Conservation (phyloP, 1,140 invertebrate genomes). For the Coenobita brevimanus region DNA sequence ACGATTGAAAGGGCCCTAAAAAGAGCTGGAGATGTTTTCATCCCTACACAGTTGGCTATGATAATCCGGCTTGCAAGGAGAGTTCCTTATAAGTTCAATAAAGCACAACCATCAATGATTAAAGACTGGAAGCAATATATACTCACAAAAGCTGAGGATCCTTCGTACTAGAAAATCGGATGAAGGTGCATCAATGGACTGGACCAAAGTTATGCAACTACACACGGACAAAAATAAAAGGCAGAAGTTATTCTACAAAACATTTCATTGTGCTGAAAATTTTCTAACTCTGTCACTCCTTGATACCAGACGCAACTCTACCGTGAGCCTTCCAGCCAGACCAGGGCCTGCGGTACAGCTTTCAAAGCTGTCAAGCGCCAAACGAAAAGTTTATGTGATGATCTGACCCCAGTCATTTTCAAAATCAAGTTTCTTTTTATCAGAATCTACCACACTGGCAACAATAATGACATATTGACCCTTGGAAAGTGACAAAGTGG, state of each 20-base stretch:
- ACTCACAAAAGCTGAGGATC: constrained; percentile 27
- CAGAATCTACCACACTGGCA: constrained; percentile 24
- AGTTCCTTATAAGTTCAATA: constrained; percentile 31
- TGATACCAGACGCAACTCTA: constrained; percentile 6
- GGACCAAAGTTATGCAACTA: constrained; percentile 39
- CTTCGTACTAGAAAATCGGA: not conserved
- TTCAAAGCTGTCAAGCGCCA: constrained; percentile 14
- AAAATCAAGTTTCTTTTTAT: constrained; percentile 3
- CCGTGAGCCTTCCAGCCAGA: not conserved
- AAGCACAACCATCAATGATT: constrained; percentile 30
- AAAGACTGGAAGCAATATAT: constrained; percentile 29
- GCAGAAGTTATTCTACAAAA: constrained; percentile 26
- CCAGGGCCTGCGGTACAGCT: constrained; percentile 11
- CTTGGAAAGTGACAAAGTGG: constrained; percentile 4
- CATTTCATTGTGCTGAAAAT: not conserved
- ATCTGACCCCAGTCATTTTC: not conserved
- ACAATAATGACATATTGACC: not conserved
- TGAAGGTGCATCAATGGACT: constrained; percentile 26
- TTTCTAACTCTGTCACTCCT: constrained; percentile 15
- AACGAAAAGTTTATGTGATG: constrained; percentile 21
- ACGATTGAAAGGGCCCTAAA: constrained; percentile 13
- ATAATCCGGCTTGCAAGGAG: constrained; percentile 33
- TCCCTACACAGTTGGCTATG: constrained; percentile 40
- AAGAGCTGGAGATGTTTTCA: constrained; percentile 10
- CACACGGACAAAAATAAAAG: constrained; percentile 27